phyloP scores from a whole-genome alignment of 2,113 vertebrate species.

The Butorides virescens region DNA sequence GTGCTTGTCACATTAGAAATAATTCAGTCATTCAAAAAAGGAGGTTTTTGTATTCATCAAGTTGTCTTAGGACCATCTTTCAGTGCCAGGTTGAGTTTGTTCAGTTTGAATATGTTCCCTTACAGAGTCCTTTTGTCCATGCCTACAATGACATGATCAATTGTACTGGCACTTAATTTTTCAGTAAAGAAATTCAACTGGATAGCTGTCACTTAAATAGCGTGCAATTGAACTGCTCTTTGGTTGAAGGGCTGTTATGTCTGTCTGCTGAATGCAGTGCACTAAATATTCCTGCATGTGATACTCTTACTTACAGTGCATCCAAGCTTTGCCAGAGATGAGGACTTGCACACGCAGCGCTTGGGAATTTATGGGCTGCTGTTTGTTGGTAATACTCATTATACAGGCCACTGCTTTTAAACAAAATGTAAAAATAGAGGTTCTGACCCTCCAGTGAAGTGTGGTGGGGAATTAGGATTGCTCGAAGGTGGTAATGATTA shows the following conservation, averaged over 20 bases:
- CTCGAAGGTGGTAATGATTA: slow-evolving; percentile 21
- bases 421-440: slow-evolving; percentile 36
- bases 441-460: slow-evolving; percentile 22
- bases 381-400: slow-evolving; percentile 29
- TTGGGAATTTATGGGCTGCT: slow-evolving; percentile 7
- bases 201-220: neutral
- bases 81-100: neutral
- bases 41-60: neutral
- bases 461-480: slow-evolving; percentile 3
- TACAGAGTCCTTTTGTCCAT: neutral
- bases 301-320: neutral
- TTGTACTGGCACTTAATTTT: neutral
- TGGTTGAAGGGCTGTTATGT: neutral
- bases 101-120: neutral
- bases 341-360: neutral
- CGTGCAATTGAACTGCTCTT: neutral
- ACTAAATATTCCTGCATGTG: neutral
- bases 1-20: neutral
- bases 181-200: neutral
- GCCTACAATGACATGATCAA: neutral
- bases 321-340: neutral
- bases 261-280: neutral
- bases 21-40: neutral
- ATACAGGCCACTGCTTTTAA: slow-evolving; percentile 45
- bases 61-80: neutral